Percentiles rank a stretch among this genome's conserved stretches.
These are phyloP conservation scores for Pilophorus perplexus DNA, from an alignment of 2,888 invertebrate species.

Conservation along the genomic window DNA sequence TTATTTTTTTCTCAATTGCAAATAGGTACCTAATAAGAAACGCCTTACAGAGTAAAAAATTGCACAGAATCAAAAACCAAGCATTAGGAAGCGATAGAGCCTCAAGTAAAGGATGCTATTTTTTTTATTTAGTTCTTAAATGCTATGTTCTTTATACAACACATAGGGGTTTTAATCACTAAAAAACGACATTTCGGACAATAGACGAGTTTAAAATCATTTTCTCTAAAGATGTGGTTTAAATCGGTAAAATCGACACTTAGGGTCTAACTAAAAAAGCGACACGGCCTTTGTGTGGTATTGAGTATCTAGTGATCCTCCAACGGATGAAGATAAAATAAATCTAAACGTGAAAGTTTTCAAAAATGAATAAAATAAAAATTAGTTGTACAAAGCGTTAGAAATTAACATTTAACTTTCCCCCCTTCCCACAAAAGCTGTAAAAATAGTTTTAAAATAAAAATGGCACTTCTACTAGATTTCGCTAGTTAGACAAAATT, in stretches of 20 bases:
- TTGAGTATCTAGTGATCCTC: no score
- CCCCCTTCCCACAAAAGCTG: conserved; percentile 12
- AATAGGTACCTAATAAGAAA: no score
- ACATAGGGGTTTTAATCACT: no score
- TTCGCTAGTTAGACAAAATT: conserved; percentile 9
- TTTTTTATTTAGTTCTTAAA: conserved; percentile 4
- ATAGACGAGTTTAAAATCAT: conserved; percentile 11
- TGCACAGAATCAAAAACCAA: conserved; percentile 8
- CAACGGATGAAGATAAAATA: no score
- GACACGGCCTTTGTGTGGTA: no score
- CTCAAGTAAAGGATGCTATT: conserved; percentile 13
- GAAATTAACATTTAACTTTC: conserved; percentile 1
- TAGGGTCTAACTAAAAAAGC: no score
- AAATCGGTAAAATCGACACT: background rate
- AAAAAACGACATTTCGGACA: conserved; percentile 23
- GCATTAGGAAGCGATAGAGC: conserved; percentile 24
- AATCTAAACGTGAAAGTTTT: no score
- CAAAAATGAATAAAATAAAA: background rate
- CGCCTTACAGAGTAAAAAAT: conserved; percentile 20
- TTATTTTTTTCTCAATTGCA: no score
- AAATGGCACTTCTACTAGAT: conserved; percentile 45
- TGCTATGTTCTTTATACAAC: conserved; percentile 20
- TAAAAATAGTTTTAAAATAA: conserved; percentile 36
- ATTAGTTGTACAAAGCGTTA: conserved; percentile 18
- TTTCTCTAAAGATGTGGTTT: background rate